Base-by-base conservation (phyloP, 2,888 invertebrate genomes). In the Litoditis marina region DNA sequence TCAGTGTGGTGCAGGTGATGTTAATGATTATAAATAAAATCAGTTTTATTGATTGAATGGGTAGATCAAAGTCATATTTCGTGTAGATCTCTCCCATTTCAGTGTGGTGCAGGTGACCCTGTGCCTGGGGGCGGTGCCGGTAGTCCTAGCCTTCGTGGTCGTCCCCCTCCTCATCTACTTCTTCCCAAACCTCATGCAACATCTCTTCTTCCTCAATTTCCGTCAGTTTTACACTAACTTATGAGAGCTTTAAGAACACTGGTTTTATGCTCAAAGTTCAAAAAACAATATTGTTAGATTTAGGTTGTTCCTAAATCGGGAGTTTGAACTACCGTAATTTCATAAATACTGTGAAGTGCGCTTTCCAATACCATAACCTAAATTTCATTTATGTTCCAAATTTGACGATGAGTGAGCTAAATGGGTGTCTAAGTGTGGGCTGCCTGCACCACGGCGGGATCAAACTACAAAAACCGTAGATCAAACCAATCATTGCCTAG, bases 181-280 rank as follows among this genome's bases (percentile, higher is more conserved):
- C 51, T 68, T 71, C 55, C 79, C 79, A n/a, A 49, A 67, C n/a
- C 56, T 68, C 57, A 69, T 72, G 60, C 79, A 79, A 31, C 78
- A 78, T 65, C 60, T 78, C 34, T 79, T 79, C 69, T 79, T 79
- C 61, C 73, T 79, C 60, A 77, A 78, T 44, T 79, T 79, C 63
- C 67, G 79, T 78, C 22, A 60, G 74, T 73, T 63, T 65, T 63
- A 32, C 31, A n/a, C 36, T 53, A 19, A 51, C 47, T 28, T 19
- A 11, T 4, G n/a, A n/a, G n/a, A n/a, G n/a, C n/a, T n/a, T n/a
- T n/a, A 57, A 49, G 55, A 54, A 44, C 52, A 53, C 62, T 49
- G 34, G 7, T 56, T 52, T 46, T 49, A 36, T 57, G 22, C 7
- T 7, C 34, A 46, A 1, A 16, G n/a, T n/a, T n/a, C n/a, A n/a